Base-by-base conservation (phyloP, 2,113 vertebrate species). In the Apodemus sylvaticus region DNA sequence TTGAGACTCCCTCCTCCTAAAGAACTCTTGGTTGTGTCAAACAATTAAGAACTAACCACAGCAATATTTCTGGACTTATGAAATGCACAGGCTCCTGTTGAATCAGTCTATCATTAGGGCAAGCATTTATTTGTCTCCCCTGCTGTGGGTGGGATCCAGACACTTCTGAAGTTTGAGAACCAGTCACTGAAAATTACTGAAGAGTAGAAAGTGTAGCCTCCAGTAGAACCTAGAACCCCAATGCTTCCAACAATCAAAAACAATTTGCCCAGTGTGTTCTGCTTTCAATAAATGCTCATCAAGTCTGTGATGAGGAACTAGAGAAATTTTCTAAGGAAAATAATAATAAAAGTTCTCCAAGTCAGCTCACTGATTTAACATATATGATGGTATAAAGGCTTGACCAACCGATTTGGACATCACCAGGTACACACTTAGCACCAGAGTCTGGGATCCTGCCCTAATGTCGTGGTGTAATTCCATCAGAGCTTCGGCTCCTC, bases 221-320 rank as follows among this genome's bases (percentile, higher is more conserved):
- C 9, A 55, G 53, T 34, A 82, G 34, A 11, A 86, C 48, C 17
- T 34, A 82, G 4, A 79, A 51, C 10, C 17, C 24, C 89, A 73
- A 53, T 60, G 24, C 55, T 68, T 94, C 12, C 83, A 81, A 74
- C 90, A 22, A 58, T 62, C 20, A 36, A 51, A 64, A 91, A 91
- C 86, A 29, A 93, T 45, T 94, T 17, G 88, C 34, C 20, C 71
- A 73, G 53, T 24, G 29, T 29, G 66, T 42, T 66, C 62, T 74
- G 29, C 82, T 94, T 95, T 89, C 76, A 34, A 64, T 79, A 13
- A 14, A 29, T 48, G 31, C 24, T 92, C 29, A 16, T 48, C 90
- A 90, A 85, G 51, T 73, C 70, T 96, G 53, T 91, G 55, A 91
- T 22, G 85, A 22, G 29, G 22, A 93, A 91, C 78, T 86, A 89